Base-by-base conservation (phyloP, 2,888 invertebrate genomes). In the Meganola albula region DNA sequence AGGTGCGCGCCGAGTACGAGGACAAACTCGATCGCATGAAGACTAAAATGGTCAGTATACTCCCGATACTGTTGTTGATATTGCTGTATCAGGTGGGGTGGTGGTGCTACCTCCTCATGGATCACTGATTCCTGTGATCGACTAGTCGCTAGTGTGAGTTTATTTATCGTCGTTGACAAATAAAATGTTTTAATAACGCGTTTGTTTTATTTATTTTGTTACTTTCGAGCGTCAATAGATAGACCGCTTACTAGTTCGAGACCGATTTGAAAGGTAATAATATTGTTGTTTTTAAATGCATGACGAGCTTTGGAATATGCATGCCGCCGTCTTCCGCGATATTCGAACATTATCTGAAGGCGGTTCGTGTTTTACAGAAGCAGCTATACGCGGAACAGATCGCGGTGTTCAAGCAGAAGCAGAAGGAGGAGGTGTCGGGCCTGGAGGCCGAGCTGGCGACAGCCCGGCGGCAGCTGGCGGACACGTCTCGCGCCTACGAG, bases 21-120 rank as follows among this genome's bases (percentile, higher is more conserved):
- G 88, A 88, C 47, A 94, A 93, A 75, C 75, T 94, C 58, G 92
- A 91, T 58, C 89, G 91, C 70, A 91, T 94, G 89, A 94, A 94
- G 68, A 87, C 89, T 29, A 92, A 92, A 88, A 93, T 94, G 93
- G 93, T 93, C 85, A 89, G 90, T 88, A 78, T 78, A 44, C 54
- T 73, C 57, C 84, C 86, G 44, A 34, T 83, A 61, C 67, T 85
- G 72, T 67, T 74, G 43, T 72, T 86, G 64, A 71, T 87, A 63
- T 63, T 86, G 55, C 60, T 75, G 37, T 86, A 85, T 65, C 87
- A 87, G 63, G 56, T 83, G 37, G 69, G 79, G 68, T 87, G 87
- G 86, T 85, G 83, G 83, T 75, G 74, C 61, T 84, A 74, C 54
- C 74, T 85, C 38, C 66, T 67, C 38, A 71, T 69, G 73, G 82